These are phyloP conservation scores for Catocala nupta DNA, from an alignment of 2,888 invertebrate species.

Conservation along the genomic window DNA sequence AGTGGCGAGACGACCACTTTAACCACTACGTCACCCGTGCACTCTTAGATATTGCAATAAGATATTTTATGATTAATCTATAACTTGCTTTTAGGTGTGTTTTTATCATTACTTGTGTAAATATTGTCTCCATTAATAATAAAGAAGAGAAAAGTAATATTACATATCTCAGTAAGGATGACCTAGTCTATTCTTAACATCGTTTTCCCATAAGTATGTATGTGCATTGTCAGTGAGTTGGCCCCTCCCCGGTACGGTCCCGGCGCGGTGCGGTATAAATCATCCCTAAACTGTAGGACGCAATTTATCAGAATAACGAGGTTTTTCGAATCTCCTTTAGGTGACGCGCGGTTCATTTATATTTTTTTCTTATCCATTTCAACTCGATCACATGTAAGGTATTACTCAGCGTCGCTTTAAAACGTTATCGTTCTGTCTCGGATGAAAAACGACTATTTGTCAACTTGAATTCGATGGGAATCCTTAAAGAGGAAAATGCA, in stretches of 20 bases:
- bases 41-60: too few species aligned
- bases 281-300: slow-evolving; percentile 67
- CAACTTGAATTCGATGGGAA: slow-evolving; percentile 60
- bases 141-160: background rate
- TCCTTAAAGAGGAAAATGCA: slow-evolving; percentile 21
- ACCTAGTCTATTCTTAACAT: background rate
- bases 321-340: slow-evolving; percentile 82
- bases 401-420: slow-evolving; percentile 78
- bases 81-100: too few species aligned
- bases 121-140: too few species aligned
- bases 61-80: too few species aligned
- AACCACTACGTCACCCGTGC: too few species aligned
- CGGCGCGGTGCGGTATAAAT: slow-evolving; percentile 17
- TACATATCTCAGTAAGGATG: background rate
- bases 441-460: slow-evolving; percentile 76
- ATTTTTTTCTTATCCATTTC: slow-evolving; percentile 83
- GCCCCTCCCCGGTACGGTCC: background rate
- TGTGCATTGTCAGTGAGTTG: background rate
- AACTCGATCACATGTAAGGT: slow-evolving; percentile 80
- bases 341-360: slow-evolving; percentile 84
- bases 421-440: slow-evolving; percentile 78
- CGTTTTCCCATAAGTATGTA: background rate
- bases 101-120: too few species aligned
- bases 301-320: slow-evolving; percentile 85
- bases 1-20: too few species aligned